Percentiles rank a stretch among this genome's conserved stretches.
These are phyloP conservation scores for Copsychus sechellarum DNA, from an alignment of 2,113 vertebrate species.

Conservation along the genomic window DNA sequence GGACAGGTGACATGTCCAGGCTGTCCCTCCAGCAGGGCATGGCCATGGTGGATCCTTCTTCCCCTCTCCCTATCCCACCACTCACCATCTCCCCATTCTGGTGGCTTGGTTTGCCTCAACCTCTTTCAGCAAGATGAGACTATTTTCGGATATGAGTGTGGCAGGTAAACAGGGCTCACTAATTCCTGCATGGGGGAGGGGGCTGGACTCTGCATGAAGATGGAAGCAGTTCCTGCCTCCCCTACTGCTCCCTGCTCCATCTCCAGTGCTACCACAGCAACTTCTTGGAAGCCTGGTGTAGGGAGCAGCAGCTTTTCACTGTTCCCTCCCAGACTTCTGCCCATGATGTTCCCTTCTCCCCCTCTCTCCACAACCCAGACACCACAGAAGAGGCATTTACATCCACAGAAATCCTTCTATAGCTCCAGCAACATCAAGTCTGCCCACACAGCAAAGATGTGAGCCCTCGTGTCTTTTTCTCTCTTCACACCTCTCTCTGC, in stretches of 20 bases:
- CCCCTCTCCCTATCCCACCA: background rate
- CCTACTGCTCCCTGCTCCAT: background rate
- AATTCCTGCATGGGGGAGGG: background rate
- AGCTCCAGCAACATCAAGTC: rapidly evolving
- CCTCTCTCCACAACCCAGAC: background rate
- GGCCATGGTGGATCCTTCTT: background rate
- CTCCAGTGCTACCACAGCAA: background rate
- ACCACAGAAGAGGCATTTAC: background rate
- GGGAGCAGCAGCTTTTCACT: background rate
- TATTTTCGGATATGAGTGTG: background rate
- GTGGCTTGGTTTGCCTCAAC: background rate
- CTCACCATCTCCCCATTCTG: background rate
- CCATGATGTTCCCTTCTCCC: background rate
- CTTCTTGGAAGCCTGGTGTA: background rate
- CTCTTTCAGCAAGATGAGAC: background rate
- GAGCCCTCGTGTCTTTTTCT: background rate
- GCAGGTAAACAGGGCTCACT: background rate
- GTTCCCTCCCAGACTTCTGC: background rate
- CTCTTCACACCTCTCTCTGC: background rate
- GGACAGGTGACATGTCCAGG: background rate
- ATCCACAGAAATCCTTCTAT: background rate
- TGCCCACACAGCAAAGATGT: background rate
- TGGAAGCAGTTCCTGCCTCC: background rate
- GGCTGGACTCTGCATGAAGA: background rate
- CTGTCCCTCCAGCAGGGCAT: background rate